phyloP scores from a whole-genome alignment of 1,140 invertebrate species.

The Eurosta solidaginis region DNA sequence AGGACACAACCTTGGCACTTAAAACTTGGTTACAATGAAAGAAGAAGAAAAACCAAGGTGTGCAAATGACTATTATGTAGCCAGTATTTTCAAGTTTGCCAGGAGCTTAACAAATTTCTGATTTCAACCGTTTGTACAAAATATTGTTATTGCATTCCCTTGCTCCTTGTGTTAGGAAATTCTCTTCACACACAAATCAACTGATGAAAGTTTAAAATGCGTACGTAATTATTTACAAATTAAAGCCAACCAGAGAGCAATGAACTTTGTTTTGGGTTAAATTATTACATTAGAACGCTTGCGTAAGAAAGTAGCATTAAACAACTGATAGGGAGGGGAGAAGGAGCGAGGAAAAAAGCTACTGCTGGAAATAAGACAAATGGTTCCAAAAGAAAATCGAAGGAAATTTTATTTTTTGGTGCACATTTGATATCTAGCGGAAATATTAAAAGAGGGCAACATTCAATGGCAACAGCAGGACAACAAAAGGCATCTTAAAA shows the following conservation, averaged over 20 bases:
- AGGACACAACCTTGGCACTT: slow-evolving; percentile 7
- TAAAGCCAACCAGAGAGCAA: slow-evolving; percentile 17
- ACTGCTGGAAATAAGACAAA: not conserved
- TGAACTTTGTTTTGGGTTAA: slow-evolving; percentile 14
- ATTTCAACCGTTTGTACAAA: too few relatives aligned
- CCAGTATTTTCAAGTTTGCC: slow-evolving; percentile 19
- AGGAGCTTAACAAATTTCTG: not conserved
- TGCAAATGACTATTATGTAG: not conserved
- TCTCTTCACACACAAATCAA: not conserved
- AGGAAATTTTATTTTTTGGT: not conserved
- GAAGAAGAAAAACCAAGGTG: not conserved
- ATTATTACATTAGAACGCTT: slow-evolving; percentile 16
- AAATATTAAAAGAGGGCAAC: not conserved
- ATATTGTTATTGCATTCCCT: not conserved
- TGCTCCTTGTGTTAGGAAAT: not conserved
- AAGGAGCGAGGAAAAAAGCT: not conserved
- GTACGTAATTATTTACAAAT: slow-evolving; percentile 28
- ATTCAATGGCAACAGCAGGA: not conserved
- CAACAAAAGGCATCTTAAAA: not conserved
- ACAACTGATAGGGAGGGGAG: not conserved
- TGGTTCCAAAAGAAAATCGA: not conserved
- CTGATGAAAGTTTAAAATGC: not conserved
- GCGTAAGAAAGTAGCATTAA: not conserved
- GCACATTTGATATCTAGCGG: not conserved
- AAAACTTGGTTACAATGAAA: not conserved